Conservation (phyloP, 2,797 vertebrate genomes). For the Leuciscus waleckii region DNA sequence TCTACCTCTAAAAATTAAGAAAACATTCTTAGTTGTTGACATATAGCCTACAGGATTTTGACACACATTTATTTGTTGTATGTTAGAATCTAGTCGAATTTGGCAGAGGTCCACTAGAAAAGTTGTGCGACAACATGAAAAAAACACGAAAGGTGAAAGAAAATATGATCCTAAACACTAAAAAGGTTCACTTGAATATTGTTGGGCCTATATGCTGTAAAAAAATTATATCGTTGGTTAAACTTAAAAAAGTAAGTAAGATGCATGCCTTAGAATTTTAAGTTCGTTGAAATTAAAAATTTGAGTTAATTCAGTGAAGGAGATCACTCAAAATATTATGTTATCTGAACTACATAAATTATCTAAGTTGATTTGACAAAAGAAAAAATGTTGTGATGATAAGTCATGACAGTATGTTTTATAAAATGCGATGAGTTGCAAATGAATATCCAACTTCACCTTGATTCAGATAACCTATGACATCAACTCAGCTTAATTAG, state of each 20-base stretch:
- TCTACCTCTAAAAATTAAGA: not conserved
- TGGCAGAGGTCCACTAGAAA: not conserved
- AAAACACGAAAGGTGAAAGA: not conserved
- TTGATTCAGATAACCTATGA: not conserved
- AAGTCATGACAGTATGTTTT: too few relatives aligned
- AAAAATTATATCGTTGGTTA: too few relatives aligned
- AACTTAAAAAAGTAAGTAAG: too few relatives aligned
- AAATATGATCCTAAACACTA: not conserved
- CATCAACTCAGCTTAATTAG: not conserved
- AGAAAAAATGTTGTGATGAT: too few relatives aligned
- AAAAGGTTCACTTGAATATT: not conserved
- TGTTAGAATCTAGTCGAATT: not conserved
- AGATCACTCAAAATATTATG: too few relatives aligned
- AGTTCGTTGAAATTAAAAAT: too few relatives aligned
- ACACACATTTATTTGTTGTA: not conserved
- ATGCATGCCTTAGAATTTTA: too few relatives aligned
- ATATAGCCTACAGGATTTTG: not conserved
- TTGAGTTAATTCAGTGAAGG: too few relatives aligned
- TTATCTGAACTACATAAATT: too few relatives aligned
- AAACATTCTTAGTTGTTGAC: not conserved
- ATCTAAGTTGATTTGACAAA: too few relatives aligned
- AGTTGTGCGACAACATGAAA: not conserved
- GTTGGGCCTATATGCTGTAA: not conserved
- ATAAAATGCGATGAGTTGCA: too few relatives aligned
- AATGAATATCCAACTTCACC: not conserved